These are phyloP conservation scores for Drosophila seguyi DNA, from an alignment of 1,140 invertebrate species.

Conservation along the genomic window DNA sequence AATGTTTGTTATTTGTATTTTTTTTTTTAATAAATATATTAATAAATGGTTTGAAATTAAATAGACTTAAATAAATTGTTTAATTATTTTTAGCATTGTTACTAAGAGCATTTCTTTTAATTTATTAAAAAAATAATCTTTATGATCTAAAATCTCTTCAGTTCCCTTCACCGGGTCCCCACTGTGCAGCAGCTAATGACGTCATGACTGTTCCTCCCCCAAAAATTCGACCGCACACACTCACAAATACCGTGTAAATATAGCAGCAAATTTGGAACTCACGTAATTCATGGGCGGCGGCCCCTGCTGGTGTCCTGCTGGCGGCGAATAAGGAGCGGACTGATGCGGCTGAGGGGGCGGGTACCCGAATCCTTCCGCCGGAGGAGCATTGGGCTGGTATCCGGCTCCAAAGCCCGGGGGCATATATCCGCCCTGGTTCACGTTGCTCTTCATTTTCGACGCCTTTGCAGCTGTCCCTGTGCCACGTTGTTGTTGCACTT, in stretches of 20 bases:
- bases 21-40: not conserved
- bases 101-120: too few relatives aligned
- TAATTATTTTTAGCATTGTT: not conserved
- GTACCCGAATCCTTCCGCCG: slow-evolving; percentile 55
- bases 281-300: slow-evolving; percentile 50
- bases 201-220: slow-evolving; percentile 9
- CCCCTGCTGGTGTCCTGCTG: slow-evolving; percentile 14
- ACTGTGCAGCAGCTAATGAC: slow-evolving; percentile 3
- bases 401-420: slow-evolving; percentile 63
- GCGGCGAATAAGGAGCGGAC: slow-evolving; percentile 20
- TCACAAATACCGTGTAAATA: not conserved
- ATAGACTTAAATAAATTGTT: not conserved
- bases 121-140: too few relatives aligned
- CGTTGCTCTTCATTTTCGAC: slow-evolving; percentile 58
- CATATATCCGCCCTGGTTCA: slow-evolving; percentile 75
- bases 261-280: slow-evolving; percentile 25
- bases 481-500: slow-evolving; percentile 39
- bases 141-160: not conserved
- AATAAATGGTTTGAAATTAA: not conserved
- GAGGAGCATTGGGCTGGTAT: slow-evolving; percentile 70
- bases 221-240: not conserved
- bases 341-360: slow-evolving; percentile 24
- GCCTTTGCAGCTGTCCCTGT: slow-evolving; percentile 5
- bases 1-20: not conserved
- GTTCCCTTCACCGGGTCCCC: not conserved